A percentile compares a stretch with the other conserved stretches of the same genome.
These are phyloP conservation scores for Karalla daura DNA, from an alignment of 2,797 vertebrate species.

Conservation along the genomic window DNA sequence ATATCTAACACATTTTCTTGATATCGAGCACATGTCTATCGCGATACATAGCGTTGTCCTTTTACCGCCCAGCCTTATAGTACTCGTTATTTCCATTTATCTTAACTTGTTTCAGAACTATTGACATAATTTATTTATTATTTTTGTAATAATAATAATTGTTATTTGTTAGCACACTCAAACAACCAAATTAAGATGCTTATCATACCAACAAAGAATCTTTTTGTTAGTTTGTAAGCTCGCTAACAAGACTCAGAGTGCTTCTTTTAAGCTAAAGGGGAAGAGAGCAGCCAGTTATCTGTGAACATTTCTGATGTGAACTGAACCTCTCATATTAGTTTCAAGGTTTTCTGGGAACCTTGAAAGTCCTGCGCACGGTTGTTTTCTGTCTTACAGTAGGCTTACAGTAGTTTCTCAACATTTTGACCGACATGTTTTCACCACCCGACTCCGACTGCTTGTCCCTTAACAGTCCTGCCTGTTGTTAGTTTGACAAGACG, in stretches of 20 bases:
- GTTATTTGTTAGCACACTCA: too few species aligned
- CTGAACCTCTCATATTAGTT: background rate
- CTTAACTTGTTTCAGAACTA: too few species aligned
- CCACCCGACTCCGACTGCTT: constrained; percentile 5
- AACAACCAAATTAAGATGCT: too few species aligned
- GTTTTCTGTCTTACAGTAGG: too few species aligned
- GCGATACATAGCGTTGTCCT: background rate
- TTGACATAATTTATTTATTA: too few species aligned
- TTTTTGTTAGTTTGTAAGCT: too few species aligned
- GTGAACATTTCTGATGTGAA: background rate
- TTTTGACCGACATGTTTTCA: background rate
- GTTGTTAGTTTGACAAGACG: background rate
- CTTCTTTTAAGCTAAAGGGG: too few species aligned
- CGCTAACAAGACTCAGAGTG: too few species aligned
- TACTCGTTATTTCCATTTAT: too few species aligned
- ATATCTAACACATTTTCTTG: background rate
- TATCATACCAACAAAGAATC: too few species aligned
- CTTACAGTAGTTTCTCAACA: background rate
- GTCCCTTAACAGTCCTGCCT: background rate
- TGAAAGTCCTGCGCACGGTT: background rate
- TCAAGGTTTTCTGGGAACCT: background rate
- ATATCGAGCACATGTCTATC: background rate
- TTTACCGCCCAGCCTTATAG: background rate
- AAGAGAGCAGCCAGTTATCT: too few species aligned
- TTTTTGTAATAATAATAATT: too few species aligned